Evolutionary conservation across 1,140 invertebrate genomes (phyloP).

Genomic region (Aphelinus certus): DNA sequence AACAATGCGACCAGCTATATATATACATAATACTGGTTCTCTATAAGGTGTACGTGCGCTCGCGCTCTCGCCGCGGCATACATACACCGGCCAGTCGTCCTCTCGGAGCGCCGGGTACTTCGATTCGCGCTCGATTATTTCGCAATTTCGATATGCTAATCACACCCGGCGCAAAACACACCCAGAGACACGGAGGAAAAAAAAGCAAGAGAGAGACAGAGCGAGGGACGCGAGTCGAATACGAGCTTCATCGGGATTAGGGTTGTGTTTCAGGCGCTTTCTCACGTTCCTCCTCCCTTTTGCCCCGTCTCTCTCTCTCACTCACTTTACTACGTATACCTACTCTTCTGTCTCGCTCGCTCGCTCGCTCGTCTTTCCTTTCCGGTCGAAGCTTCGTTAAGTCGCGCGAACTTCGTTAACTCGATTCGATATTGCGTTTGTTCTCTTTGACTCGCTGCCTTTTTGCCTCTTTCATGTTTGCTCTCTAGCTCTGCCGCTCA

Average conservation of each 20-base stretch:
- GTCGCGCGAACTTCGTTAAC: slow-evolving; percentile 31
- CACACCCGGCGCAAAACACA: not conserved
- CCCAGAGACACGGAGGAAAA: not conserved
- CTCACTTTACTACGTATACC: too few relatives aligned
- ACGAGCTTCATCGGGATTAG: slow-evolving; percentile 32
- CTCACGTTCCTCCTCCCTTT: slow-evolving; percentile 50
- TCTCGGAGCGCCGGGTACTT: slow-evolving; percentile 37
- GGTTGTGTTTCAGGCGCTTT: slow-evolving; percentile 42
- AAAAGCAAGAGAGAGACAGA: not conserved
- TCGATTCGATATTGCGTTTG: slow-evolving; percentile 32
- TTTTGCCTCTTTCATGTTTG: not conserved
- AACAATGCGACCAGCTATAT: slow-evolving; percentile 47
- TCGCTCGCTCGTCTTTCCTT: slow-evolving; percentile 25
- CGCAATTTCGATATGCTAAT: slow-evolving; percentile 65
- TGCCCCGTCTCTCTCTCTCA: not conserved
- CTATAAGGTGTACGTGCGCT: slow-evolving; percentile 39
- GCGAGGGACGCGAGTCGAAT: slow-evolving; percentile 9
- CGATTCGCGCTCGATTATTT: slow-evolving; percentile 63
- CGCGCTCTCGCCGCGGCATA: too few relatives aligned
- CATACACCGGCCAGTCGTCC: slow-evolving; percentile 25
- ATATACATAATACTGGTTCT: slow-evolving; percentile 39
- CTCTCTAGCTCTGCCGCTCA: not conserved
- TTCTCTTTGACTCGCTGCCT: not conserved
- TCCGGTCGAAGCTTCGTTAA: slow-evolving; percentile 34
- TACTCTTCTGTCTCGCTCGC: slow-evolving; percentile 13